Conservation (phyloP, 1,140 invertebrate species). For the Lanistes nyassanus region DNA sequence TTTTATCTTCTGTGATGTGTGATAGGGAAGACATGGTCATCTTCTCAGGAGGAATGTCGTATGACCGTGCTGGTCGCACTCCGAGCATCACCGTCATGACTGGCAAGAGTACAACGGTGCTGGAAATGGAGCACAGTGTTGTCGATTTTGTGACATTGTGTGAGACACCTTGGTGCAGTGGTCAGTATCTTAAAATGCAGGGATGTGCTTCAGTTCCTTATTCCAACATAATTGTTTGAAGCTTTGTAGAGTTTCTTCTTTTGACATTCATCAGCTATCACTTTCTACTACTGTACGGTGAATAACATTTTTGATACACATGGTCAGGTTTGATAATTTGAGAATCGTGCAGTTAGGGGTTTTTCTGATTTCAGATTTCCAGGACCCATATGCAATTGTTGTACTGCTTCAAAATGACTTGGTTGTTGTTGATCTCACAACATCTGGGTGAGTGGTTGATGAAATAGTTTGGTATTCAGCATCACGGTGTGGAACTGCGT, state of each 20-base stretch:
- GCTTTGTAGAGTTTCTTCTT: too few relatives aligned
- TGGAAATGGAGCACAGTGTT: constrained; percentile 99
- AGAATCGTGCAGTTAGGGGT: too few relatives aligned
- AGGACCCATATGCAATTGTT: constrained; percentile 97
- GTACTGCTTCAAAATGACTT: constrained; percentile 97
- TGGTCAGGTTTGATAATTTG: too few relatives aligned
- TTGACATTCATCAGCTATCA: too few relatives aligned
- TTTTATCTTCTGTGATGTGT: constrained; percentile 30
- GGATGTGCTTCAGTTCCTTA: too few relatives aligned
- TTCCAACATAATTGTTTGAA: too few relatives aligned
- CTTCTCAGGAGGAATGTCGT: constrained; percentile 94
- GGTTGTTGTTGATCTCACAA: constrained; percentile 95
- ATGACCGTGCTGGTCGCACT: constrained; percentile 84
- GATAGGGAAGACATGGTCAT: constrained; percentile 85
- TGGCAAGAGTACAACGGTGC: constrained; percentile 81
- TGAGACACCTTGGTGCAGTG: constrained; percentile 91
- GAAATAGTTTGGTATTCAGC: neutral
- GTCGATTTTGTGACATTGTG: constrained; percentile 96
- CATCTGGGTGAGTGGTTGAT: constrained; percentile 74
- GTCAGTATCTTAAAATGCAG: constrained; percentile 70
- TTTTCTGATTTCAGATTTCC: constrained; percentile 79
- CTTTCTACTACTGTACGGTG: too few relatives aligned
- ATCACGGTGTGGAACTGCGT: neutral
- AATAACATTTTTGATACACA: too few relatives aligned
- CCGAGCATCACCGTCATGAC: constrained; percentile 94